Percentiles rank a stretch among this genome's conserved stretches.
phyloP scores from a whole-genome alignment of 1,140 invertebrate species.

The Drosophila nigrodunni region DNA sequence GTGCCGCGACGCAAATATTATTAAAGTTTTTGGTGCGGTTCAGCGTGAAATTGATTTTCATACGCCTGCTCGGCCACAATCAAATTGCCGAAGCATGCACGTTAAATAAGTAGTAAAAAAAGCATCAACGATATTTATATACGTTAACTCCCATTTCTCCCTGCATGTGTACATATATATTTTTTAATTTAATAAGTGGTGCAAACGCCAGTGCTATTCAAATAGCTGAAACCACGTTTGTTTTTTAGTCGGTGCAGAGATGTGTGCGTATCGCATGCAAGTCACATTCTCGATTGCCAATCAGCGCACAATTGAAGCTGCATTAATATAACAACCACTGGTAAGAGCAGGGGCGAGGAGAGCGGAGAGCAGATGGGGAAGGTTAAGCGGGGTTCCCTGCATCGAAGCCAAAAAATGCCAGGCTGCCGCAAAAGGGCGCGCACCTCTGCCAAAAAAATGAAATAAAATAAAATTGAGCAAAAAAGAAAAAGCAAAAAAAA shows the following conservation, averaged over 20 bases:
- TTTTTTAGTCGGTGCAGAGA: not conserved
- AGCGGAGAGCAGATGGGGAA: not conserved
- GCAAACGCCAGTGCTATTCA: constrained; percentile 66
- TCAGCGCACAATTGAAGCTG: constrained; percentile 80
- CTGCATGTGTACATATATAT: constrained; percentile 46
- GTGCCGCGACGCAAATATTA: constrained; percentile 80
- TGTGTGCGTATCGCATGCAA: constrained; percentile 62
- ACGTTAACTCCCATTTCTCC: constrained; percentile 11
- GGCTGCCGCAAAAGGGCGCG: constrained; percentile 47
- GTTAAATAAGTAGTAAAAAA: constrained; percentile 71
- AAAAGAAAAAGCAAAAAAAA: constrained; percentile 26
- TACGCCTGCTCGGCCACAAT: constrained; percentile 81
- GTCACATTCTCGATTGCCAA: constrained; percentile 82
- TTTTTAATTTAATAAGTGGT: constrained; percentile 82
- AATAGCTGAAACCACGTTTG: constrained; percentile 49
- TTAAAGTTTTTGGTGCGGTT: constrained; percentile 83
- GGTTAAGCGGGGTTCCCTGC: constrained; percentile 2
- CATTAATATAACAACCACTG: constrained; percentile 64
- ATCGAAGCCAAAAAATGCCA: constrained; percentile 51
- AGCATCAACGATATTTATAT: constrained; percentile 51
- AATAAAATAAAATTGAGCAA: constrained; percentile 14
- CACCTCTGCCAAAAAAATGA: constrained; percentile 51
- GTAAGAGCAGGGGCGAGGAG: not conserved
- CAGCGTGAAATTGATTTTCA: constrained; percentile 83
- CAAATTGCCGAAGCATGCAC: constrained; percentile 81